Percentiles rank a stretch among this genome's conserved stretches.
These are phyloP conservation scores for Varecia variegata DNA, from an alignment of 2,797 vertebrate genomes.

Conservation along the genomic window DNA sequence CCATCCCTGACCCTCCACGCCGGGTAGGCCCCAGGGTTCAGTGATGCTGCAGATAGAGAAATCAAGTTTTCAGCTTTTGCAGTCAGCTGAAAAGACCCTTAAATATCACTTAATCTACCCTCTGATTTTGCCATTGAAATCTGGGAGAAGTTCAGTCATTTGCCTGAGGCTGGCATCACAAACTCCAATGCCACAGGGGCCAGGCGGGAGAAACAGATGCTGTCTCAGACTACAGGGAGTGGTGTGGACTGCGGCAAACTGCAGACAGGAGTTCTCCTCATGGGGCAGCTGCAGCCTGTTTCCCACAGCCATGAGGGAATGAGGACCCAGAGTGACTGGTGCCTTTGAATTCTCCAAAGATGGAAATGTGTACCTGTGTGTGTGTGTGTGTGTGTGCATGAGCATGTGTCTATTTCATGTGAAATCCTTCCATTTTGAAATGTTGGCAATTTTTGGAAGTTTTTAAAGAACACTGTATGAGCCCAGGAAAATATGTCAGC, in stretches of 20 bases:
- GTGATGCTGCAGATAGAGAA: neutral
- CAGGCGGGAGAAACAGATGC: neutral
- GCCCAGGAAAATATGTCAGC: conserved; percentile 27
- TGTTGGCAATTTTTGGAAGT: neutral
- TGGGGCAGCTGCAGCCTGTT: neutral
- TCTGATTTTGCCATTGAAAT: neutral
- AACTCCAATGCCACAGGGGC: neutral
- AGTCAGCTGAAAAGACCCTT: neutral
- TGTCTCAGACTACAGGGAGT: neutral
- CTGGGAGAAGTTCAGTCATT: neutral
- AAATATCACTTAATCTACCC: neutral
- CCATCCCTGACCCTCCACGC: too few relatives aligned
- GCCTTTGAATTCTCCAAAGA: neutral
- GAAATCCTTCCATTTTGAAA: conserved; percentile 32
- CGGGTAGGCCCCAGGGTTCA: neutral
- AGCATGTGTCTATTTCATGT: neutral
- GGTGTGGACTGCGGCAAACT: neutral
- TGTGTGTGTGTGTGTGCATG: neutral
- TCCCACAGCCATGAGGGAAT: neutral
- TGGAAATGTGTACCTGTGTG: neutral
- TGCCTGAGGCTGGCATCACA: too few relatives aligned
- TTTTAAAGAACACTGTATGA: neutral
- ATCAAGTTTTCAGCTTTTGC: neutral
- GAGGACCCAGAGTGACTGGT: fast-evolving
- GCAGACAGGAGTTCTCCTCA: neutral